Base-by-base conservation (phyloP, 2,113 vertebrate genomes). In the Rhombomys opimus region DNA sequence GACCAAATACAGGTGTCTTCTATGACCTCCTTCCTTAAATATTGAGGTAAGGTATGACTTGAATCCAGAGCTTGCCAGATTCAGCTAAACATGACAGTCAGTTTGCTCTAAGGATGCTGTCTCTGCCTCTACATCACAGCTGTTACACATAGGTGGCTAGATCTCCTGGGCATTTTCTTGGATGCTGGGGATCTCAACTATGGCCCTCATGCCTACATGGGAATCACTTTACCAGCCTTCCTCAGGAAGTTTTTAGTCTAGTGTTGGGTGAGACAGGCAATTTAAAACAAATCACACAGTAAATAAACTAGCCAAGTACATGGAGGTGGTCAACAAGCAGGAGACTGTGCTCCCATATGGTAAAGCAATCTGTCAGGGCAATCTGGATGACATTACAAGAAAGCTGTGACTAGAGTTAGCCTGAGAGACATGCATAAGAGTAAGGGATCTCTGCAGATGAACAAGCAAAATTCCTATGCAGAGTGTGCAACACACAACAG, bases 251-350 rank as follows among this genome's bases (percentile, higher is more conserved):
- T 93, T 97, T 95, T 65, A 84, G 76, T 85, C 38, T 59, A 90
- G 17, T 70, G 61, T 23, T 70, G 7, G 32, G 12, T 77, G 7
- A 87, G 46, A 76, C 8, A 94, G 23, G 80, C 9, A 92, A 88
- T 80, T 54, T 80, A 87, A 92, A 41, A 81, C 52, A 52, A 93
- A 84, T 78, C 32, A 80, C 46, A 89, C 5, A 80, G 92, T 80
- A 94, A 80, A 95, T 38, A 94, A 57, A 85, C 4, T 63, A 76
- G 12, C 38, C 9, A 87, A 89, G 25, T 65, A 46, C 35, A 46
- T 78, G 30, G 59, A 72, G 17, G 8, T 81, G 46, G 11, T 46
- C 89, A 94, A 65, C 5, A 63, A 78, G 52, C 10, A 75, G 5
- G 38, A 91, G 63, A 30, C 7, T n/a, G 84, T 41, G 35, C 18